These are phyloP conservation scores for Sarcophaga peregrina DNA, from an alignment of 1,140 invertebrate genomes.

Conservation along the genomic window DNA sequence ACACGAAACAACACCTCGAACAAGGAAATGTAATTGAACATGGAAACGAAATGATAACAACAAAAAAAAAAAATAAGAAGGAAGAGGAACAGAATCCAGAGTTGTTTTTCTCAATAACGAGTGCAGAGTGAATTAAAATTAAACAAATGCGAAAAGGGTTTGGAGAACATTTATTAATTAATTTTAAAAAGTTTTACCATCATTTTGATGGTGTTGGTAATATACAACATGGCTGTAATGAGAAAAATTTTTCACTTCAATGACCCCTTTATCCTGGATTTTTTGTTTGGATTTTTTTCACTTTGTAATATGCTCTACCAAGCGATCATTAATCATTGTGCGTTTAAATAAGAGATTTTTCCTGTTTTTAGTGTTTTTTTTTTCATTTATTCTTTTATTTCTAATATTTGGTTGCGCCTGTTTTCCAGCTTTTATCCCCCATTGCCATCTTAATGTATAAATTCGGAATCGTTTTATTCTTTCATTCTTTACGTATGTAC, in stretches of 20 bases:
- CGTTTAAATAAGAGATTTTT: not conserved
- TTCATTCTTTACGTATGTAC: not conserved
- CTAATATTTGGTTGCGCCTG: not conserved
- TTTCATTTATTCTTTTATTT: no score
- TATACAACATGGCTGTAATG: not conserved
- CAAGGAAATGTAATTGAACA: no score
- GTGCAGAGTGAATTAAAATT: not conserved
- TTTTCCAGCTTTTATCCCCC: not conserved
- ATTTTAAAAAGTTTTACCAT: not conserved
- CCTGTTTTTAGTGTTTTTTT: not conserved
- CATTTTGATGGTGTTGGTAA: not conserved
- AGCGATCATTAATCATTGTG: constrained; percentile 22
- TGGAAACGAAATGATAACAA: no score
- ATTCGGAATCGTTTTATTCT: not conserved
- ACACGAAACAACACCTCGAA: no score
- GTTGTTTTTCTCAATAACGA: no score
- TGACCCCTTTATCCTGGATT: constrained; percentile 1
- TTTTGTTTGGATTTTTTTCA: not conserved
- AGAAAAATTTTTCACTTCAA: constrained; percentile 26
- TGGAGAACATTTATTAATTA: constrained; percentile 25
- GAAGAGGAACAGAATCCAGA: no score
- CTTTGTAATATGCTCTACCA: not conserved
- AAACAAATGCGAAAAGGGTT: not conserved
- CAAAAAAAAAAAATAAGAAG: no score
- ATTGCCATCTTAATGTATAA: not conserved